Conservation (phyloP, 2,888 invertebrate species). For the Amphipoea oculea region DNA sequence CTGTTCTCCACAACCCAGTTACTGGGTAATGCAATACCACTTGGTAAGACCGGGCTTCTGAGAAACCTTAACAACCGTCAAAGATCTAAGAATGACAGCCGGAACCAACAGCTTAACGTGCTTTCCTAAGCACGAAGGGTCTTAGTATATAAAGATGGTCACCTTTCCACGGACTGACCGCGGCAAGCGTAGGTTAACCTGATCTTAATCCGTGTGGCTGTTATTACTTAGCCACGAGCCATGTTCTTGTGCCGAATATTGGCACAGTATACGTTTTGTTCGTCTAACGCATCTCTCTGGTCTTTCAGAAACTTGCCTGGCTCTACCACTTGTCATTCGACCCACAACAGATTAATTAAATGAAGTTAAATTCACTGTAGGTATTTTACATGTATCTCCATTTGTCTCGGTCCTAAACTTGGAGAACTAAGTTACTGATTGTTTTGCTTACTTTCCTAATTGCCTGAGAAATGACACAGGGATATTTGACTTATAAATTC, state of each 20-base stretch:
- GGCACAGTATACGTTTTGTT: not conserved
- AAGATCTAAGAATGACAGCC: not conserved
- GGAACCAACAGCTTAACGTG: not conserved
- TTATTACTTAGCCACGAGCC: not conserved
- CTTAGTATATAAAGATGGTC: not conserved
- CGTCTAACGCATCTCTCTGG: constrained; percentile 15
- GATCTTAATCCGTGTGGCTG: not conserved
- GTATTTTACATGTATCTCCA: constrained; percentile 31
- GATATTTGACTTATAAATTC: not conserved
- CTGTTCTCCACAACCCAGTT: not conserved
- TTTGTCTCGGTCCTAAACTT: constrained; percentile 15
- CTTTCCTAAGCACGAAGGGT: not conserved
- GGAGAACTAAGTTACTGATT: not conserved
- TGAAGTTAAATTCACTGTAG: constrained; percentile 42
- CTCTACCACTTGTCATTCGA: constrained; percentile 19
- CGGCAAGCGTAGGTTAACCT: not conserved
- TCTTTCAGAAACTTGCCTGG: constrained; percentile 37
- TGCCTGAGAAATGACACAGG: not conserved
- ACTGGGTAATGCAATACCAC: not conserved
- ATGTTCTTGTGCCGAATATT: not conserved
- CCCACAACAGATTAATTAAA: constrained; percentile 54
- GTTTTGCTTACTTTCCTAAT: not conserved
- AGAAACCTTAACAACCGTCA: not conserved
- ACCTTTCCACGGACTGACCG: not conserved
- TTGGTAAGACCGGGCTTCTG: not conserved